Conservation (phyloP, 92 coral and sea anemone genomes). For the Porites lobata region DNA sequence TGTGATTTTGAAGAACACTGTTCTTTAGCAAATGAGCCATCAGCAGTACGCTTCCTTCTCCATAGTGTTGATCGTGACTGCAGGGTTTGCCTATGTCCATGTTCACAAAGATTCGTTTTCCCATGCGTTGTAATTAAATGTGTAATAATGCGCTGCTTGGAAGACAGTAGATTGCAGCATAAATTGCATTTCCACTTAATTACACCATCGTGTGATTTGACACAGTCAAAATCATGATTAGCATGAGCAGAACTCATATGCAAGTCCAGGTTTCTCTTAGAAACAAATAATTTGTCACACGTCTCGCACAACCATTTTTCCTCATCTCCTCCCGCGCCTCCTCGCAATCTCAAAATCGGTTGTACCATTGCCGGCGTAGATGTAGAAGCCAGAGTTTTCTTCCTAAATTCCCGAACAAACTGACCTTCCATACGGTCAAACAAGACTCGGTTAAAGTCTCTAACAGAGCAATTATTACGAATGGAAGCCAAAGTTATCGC, state of each 20-base stretch:
- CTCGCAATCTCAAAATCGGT: constrained; percentile 33
- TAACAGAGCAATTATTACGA: background rate
- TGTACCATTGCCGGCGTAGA: background rate
- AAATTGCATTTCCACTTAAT: constrained; percentile 33
- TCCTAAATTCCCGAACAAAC: background rate
- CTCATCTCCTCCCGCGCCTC: constrained; percentile 30
- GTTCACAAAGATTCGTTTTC: constrained; percentile 14
- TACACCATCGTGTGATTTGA: background rate
- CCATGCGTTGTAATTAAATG: constrained; percentile 29
- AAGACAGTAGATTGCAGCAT: constrained; percentile 15
- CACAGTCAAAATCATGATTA: background rate
- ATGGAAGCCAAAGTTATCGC: background rate
- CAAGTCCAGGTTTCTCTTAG: constrained; percentile 28
- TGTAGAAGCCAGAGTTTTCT: background rate
- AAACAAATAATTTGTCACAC: constrained; percentile 29
- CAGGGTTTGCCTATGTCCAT: constrained; percentile 10
- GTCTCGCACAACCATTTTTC: constrained; percentile 28
- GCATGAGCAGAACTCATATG: constrained; percentile 29
- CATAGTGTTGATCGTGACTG: constrained; percentile 41
- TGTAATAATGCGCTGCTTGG: constrained; percentile 33
- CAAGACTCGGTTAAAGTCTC: background rate
- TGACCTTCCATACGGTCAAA: background rate
- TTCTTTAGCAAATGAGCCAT: constrained; percentile 20
- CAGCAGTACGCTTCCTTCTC: constrained; percentile 48
- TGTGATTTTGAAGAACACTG: background rate